These are phyloP conservation scores for Camelus dromedarius DNA, from an alignment of 2,113 vertebrate species.

Conservation along the genomic window DNA sequence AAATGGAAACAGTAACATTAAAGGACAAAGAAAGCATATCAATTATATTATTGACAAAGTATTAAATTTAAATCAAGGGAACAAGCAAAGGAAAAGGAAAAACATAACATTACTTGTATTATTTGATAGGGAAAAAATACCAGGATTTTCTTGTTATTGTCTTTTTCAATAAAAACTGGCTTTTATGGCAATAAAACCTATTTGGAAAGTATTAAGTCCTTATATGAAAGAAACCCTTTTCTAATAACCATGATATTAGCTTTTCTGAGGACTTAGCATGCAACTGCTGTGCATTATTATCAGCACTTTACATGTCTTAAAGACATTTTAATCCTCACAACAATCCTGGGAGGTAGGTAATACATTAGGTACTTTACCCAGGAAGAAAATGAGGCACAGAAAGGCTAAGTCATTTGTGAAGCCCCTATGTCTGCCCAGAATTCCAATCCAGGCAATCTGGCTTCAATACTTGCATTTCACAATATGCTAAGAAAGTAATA, in stretches of 20 bases:
- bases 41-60: neutral
- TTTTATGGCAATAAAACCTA: constrained; percentile 39
- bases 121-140: neutral
- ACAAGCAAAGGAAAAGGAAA: constrained; percentile 33
- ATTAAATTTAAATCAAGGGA: constrained; percentile 24
- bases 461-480: neutral
- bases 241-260: neutral
- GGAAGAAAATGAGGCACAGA: neutral
- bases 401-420: neutral
- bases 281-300: neutral
- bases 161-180: constrained; percentile 2
- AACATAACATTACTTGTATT: neutral
- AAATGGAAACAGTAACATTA: constrained; percentile 17
- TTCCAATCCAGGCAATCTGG: neutral
- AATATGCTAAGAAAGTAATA: neutral
- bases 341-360: neutral
- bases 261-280: neutral
- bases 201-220: neutral
- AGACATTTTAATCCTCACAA: neutral
- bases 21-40: neutral
- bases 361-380: neutral
- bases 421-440: neutral
- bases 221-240: neutral
- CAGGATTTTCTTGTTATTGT: neutral
- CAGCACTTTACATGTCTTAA: neutral